Evolutionary conservation across 1,140 invertebrate genomes (phyloP), one percentile per base, ranked within the genome.

Genomic region (Copidosoma floridanum): DNA sequence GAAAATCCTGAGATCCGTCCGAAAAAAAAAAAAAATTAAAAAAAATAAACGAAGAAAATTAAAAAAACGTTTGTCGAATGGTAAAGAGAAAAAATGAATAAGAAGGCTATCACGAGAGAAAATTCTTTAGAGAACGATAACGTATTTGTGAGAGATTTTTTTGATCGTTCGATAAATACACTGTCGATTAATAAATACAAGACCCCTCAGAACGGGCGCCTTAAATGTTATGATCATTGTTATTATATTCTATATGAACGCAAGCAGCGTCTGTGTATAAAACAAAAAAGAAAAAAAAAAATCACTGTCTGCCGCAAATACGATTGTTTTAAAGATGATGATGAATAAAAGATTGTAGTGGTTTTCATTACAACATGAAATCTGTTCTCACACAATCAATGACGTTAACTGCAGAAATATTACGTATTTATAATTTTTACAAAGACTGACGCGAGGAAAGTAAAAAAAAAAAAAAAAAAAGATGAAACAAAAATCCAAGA

Each of bases 381-480:
- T 54, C 20, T 26, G 23, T 18, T 10, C 23, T 16, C 5, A 14
- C 3, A 3, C 6, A 43, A 29, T 41, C 27, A 44, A 35, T 37
- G 21, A 43, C 14, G 26, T n/a, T n/a, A 51, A 20, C 14, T 1
- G 7, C 43, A 52, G 3, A 40, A 44, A 47, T 48, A 43, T 8
- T n/a, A 41, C 46, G 37, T 56, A 40, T 51, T 61, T 57, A 51
- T 62, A 50, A 62, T 56, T 62, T 62, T 43, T 43, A 55, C 2
- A 37, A 62, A 61, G 59, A 62, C 60, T 62, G 53, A 62, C 16
- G 53, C 37, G 37, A 56, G 53, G 53, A 62, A 62, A 62, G 53
- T 62, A 62, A 60, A 24, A 47, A 46, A 32, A n/a, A 24, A 38
- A 38, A 24, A 37, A 52, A 46, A 46, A 24, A 43, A 27, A 32